phyloP scores from a whole-genome alignment of 2,113 vertebrate genomes.

The Hippocampus mohnikei region DNA sequence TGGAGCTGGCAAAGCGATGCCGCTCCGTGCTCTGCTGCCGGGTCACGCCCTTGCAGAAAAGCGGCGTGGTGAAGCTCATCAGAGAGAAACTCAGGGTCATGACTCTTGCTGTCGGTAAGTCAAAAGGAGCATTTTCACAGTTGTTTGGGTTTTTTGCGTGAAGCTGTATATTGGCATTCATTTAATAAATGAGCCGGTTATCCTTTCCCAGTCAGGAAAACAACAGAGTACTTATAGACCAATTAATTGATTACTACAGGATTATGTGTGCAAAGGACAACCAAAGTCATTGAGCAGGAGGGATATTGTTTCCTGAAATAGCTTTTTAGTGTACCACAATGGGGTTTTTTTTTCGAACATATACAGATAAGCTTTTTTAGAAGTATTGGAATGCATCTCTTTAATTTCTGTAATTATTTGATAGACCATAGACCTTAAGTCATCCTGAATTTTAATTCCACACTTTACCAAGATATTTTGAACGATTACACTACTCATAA shows the following conservation, averaged over 20 bases:
- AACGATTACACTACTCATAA: too few relatives aligned
- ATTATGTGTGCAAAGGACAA: not conserved
- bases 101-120: conserved; percentile 85
- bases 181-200: not conserved
- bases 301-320: too few relatives aligned
- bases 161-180: not conserved
- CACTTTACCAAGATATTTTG: too few relatives aligned
- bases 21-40: conserved; percentile 86
- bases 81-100: conserved; percentile 78
- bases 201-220: not conserved
- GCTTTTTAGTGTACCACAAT: too few relatives aligned
- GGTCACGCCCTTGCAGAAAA: conserved; percentile 87
- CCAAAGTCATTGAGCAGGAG: too few relatives aligned
- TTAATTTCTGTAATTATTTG: too few relatives aligned
- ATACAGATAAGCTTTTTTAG: too few relatives aligned
- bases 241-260: not conserved
- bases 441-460: too few relatives aligned
- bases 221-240: not conserved
- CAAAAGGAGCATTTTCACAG: conserved; percentile 13
- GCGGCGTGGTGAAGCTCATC: conserved; percentile 80
- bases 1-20: conserved; percentile 76
- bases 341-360: too few relatives aligned
- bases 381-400: too few relatives aligned
- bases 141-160: not conserved
- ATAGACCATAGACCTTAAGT: too few relatives aligned